A percentile compares a stretch with the other conserved stretches of the same genome.
Conservation (phyloP, 2,888 invertebrate genomes). For the Pollenia griseotomentosa region DNA sequence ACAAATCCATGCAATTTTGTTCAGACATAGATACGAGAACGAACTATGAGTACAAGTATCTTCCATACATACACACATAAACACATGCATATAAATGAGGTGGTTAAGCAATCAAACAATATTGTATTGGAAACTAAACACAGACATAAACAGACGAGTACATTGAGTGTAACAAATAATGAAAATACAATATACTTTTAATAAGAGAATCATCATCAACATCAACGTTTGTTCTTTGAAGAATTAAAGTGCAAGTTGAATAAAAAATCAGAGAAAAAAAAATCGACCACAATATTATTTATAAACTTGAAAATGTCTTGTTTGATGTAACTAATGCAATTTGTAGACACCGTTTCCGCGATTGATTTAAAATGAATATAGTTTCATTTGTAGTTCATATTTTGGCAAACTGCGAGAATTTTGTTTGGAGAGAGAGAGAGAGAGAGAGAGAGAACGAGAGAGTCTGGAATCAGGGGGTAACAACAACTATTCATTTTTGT, state of each 20-base stretch:
- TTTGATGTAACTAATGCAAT: slow-evolving; percentile 53
- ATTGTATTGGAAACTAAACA: background rate
- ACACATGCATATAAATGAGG: too few species aligned
- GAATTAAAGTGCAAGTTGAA: background rate
- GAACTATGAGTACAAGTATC: background rate
- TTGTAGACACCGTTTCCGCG: slow-evolving; percentile 48
- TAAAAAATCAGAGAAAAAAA: background rate
- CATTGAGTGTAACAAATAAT: slow-evolving; percentile 14
- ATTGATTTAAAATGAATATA: background rate
- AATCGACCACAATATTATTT: slow-evolving; percentile 1
- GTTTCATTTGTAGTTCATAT: too few species aligned
- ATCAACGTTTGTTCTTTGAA: slow-evolving; percentile 5
- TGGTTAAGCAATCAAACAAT: background rate
- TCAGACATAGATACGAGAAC: background rate
- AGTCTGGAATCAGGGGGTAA: too few species aligned
- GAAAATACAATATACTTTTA: slow-evolving; percentile 44
- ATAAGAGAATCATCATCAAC: slow-evolving; percentile 17
- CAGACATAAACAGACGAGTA: background rate
- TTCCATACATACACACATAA: background rate
- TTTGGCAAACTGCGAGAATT: too few species aligned
- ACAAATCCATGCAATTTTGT: slow-evolving; percentile 15
- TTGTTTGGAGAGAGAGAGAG: too few species aligned
- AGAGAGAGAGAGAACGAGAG: too few species aligned
- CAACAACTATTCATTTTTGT: too few species aligned
- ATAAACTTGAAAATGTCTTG: slow-evolving; percentile 43